Conservation (phyloP, 2,113 vertebrate species). For the Hypanus sabinus region DNA sequence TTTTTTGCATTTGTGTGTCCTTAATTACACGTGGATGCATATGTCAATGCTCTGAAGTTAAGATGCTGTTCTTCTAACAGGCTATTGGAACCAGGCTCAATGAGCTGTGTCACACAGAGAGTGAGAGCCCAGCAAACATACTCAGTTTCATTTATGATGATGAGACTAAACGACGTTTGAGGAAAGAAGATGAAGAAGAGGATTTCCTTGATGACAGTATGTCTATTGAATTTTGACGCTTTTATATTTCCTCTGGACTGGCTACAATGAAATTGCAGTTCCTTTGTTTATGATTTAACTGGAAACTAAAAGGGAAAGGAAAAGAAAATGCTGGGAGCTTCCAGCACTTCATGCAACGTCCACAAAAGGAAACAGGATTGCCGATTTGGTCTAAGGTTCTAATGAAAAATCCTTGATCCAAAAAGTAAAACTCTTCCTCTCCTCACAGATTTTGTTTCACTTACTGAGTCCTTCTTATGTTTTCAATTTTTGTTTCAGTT, state of each 20-base stretch:
- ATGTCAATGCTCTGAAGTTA: neutral
- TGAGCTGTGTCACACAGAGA: constrained; percentile 87
- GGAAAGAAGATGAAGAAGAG: constrained; percentile 96
- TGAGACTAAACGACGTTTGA: constrained; percentile 84
- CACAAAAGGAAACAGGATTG: no score
- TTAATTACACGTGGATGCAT: neutral
- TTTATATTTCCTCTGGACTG: neutral
- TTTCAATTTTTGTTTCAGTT: no score
- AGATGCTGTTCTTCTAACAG: constrained; percentile 50
- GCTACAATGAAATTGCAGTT: neutral
- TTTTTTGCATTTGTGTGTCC: neutral
- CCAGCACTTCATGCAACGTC: no score
- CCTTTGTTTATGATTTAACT: neutral
- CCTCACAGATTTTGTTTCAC: no score
- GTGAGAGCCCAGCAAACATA: constrained; percentile 90
- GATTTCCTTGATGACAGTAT: constrained; percentile 99
- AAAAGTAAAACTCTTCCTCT: no score
- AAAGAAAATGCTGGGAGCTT: no score
- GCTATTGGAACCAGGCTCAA: constrained; percentile 86
- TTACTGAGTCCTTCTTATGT: no score
- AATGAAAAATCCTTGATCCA: no score
- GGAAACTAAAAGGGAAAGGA: no score
- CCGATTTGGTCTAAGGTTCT: no score
- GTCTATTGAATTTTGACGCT: constrained; percentile 41
- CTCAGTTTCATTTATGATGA: constrained; percentile 94